phyloP scores from a whole-genome alignment of 1,140 invertebrate species.

The Harpegnathos saltator region DNA sequence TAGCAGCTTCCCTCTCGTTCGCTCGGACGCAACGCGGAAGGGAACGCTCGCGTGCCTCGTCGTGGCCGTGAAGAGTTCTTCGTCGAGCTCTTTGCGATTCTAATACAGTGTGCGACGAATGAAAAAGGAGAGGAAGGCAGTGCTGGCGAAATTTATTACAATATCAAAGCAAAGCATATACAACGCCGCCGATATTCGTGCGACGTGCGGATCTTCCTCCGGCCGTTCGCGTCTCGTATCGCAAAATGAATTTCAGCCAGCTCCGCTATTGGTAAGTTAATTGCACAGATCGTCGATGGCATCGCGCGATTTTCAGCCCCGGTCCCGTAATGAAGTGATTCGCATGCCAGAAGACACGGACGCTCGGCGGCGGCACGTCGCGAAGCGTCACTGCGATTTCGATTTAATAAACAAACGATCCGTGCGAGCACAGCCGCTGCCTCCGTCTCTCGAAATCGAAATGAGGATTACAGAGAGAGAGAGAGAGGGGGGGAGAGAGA shows the following conservation, averaged over 20 bases:
- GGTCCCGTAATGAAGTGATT: background rate
- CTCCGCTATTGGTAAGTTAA: background rate
- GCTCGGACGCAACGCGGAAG: no score
- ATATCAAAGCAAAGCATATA: background rate
- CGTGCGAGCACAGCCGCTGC: background rate
- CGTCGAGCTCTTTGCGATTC: background rate
- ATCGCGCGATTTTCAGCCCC: background rate
- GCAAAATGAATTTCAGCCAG: no score
- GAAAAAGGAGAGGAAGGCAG: background rate
- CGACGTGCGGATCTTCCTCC: no score
- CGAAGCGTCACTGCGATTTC: conserved; percentile 26
- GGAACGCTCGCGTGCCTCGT: no score
- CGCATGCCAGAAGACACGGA: background rate
- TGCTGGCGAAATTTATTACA: conserved; percentile 1
- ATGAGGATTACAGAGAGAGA: background rate
- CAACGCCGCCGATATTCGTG: no score
- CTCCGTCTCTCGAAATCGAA: conserved; percentile 36
- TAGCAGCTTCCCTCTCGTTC: no score
- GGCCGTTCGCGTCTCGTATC: no score
- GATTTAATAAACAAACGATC: conserved; percentile 29
- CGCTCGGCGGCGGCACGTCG: background rate
- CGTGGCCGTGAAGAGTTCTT: background rate
- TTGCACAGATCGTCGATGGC: background rate
- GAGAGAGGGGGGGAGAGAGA: conserved; percentile 7
- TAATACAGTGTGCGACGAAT: background rate